phyloP scores from a whole-genome alignment of 1,140 invertebrate genomes.

The Drosophila repleta region DNA sequence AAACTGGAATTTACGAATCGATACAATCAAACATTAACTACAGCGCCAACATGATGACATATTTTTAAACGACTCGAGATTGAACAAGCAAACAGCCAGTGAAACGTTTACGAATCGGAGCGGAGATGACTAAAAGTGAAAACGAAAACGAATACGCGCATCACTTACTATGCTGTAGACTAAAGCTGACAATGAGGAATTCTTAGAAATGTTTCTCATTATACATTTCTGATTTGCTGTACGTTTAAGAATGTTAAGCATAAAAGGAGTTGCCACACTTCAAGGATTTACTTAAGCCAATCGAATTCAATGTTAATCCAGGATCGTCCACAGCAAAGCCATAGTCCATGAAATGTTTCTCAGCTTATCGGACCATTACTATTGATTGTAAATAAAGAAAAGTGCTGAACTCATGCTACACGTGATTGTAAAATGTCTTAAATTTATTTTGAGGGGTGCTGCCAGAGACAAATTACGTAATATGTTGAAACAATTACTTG shows the following conservation, averaged over 20 bases:
- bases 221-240: too few species aligned
- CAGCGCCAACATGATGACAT: constrained; percentile 15
- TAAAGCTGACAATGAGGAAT: too few species aligned
- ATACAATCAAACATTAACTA: constrained; percentile 27
- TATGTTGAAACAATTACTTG: constrained; percentile 29
- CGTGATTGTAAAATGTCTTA: constrained; percentile 19
- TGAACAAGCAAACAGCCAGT: too few species aligned
- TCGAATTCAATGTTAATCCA: too few species aligned
- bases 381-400: constrained; percentile 3
- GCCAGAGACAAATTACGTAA: constrained; percentile 39
- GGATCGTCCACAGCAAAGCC: background rate
- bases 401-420: constrained; percentile 23
- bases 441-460: constrained; percentile 14
- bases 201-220: too few species aligned
- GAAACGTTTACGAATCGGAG: constrained; percentile 3
- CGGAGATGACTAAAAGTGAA: too few species aligned
- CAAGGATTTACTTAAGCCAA: too few species aligned
- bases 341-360: background rate
- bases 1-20: constrained; percentile 35
- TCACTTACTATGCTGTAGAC: too few species aligned
- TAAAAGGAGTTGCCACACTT: too few species aligned
- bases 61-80: background rate
- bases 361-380: constrained; percentile 1
- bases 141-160: too few species aligned
- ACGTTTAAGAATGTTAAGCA: too few species aligned